Conservation (phyloP, 2,113 vertebrate genomes). For the Chaenogobius annularis region DNA sequence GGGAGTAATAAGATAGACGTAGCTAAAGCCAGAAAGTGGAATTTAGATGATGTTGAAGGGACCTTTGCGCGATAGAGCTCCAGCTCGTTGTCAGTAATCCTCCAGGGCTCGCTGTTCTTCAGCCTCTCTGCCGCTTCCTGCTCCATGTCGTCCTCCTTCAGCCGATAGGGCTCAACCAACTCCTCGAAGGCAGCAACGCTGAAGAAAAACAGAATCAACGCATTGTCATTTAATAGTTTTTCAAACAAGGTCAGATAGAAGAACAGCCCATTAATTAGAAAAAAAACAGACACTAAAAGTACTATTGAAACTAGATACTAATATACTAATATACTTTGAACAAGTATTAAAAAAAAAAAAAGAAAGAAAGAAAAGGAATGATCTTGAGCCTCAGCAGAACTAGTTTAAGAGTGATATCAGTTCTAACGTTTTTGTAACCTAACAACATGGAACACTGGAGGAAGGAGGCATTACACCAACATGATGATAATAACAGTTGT, state of each 20-base stretch:
- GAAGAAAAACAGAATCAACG: neutral
- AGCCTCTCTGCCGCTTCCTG: conserved; percentile 92
- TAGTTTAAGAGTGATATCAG: no score
- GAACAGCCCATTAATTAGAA: neutral
- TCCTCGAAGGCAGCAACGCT: conserved; percentile 90
- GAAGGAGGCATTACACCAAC: no score
- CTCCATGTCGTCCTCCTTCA: conserved; percentile 96
- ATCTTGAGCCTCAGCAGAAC: no score
- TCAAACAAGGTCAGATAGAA: neutral
- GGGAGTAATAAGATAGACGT: no score
- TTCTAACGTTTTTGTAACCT: no score
- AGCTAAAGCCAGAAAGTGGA: neutral
- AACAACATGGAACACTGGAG: no score
- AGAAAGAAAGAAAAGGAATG: no score
- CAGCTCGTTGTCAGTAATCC: conserved; percentile 96
- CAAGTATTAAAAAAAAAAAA: no score
- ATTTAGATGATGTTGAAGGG: neutral
- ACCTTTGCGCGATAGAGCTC: conserved; percentile 97
- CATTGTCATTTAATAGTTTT: neutral
- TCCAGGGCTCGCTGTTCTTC: conserved; percentile 96
- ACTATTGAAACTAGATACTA: no score
- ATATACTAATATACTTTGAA: no score
- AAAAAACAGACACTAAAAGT: no score
- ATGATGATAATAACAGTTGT: neutral
- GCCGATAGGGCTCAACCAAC: conserved; percentile 91